Conservation (phyloP, 1,140 invertebrate species). For the Alviniconcha marisindica region DNA sequence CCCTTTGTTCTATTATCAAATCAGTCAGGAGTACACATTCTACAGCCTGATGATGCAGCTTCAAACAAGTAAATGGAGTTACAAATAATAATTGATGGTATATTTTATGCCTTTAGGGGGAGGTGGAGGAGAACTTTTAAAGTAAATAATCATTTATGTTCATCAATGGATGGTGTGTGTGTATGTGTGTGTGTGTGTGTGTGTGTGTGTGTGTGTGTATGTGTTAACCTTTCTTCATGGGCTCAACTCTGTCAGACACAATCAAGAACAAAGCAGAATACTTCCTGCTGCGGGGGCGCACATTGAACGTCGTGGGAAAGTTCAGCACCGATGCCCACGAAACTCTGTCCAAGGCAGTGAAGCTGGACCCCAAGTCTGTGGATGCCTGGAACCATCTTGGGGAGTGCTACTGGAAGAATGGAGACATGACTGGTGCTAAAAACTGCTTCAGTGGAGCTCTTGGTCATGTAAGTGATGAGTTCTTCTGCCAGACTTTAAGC, state of each 20-base stretch:
- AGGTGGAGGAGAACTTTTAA: too few species aligned
- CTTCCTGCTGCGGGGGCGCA: conserved; percentile 86
- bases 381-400: conserved; percentile 94
- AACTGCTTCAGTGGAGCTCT: conserved; percentile 91
- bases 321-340: conserved; percentile 85
- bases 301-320: conserved; percentile 85
- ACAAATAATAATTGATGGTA: too few species aligned
- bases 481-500: too few species aligned
- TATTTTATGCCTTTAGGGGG: too few species aligned
- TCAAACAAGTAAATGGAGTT: too few species aligned
- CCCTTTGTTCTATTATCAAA: too few species aligned
- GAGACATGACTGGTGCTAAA: conserved; percentile 87
- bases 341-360: conserved; percentile 88
- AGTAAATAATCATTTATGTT: too few species aligned
- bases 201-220: too few species aligned
- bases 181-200: too few species aligned
- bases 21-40: too few species aligned
- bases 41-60: too few species aligned
- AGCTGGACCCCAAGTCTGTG: conserved; percentile 87
- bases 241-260: conserved; percentile 51
- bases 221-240: background rate
- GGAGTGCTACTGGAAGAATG: conserved; percentile 93
- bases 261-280: conserved; percentile 81
- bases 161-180: too few species aligned
- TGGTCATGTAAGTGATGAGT: conserved; percentile 81